These are phyloP conservation scores for Chelonia mydas DNA, from an alignment of 2,797 vertebrate species.

Conservation along the genomic window DNA sequence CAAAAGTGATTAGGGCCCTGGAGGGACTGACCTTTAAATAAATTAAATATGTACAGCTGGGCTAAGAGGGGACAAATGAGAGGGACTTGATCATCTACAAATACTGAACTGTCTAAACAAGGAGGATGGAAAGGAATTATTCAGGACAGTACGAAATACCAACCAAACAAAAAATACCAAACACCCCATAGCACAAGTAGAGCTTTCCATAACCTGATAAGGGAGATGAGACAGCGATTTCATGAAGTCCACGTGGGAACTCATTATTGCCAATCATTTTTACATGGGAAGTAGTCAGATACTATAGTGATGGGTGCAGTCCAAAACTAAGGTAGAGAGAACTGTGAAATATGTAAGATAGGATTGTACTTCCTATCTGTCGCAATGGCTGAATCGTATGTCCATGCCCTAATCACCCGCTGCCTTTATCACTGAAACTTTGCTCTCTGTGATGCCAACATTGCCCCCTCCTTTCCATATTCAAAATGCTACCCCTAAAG, in stretches of 20 bases:
- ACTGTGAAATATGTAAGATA: background rate
- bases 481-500: background rate
- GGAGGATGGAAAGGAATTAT: background rate
- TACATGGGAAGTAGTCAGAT: background rate
- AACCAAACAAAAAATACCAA: no score
- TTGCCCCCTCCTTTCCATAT: background rate
- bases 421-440: background rate
- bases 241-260: background rate
- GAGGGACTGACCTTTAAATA: background rate
- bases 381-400: background rate
- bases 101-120: background rate
- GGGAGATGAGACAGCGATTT: background rate
- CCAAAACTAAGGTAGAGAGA: rapidly evolving
- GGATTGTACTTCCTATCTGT: background rate
- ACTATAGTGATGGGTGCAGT: rapidly evolving
- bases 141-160: background rate
- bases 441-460: no score
- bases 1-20: background rate
- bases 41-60: background rate
- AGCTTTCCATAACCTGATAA: background rate
- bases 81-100: background rate
- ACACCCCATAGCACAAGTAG: background rate
- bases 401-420: background rate
- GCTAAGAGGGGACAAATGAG: background rate
- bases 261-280: background rate